A percentile compares a stretch with the other conserved stretches of the same genome.
These are phyloP conservation scores for Pogonocichla stellata DNA, from an alignment of 2,113 vertebrate species.

Conservation along the genomic window DNA sequence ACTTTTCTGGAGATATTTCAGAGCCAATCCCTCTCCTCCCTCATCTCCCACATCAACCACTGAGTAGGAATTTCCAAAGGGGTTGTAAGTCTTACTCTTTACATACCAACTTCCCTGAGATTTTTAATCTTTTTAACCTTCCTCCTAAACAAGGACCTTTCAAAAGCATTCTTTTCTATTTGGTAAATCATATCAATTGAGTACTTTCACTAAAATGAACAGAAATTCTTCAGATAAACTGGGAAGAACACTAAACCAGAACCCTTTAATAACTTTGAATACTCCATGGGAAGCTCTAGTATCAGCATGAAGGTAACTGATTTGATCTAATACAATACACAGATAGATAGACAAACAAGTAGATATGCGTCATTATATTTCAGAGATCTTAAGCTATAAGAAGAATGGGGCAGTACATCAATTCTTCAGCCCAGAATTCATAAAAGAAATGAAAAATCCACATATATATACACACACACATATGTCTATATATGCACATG, in stretches of 20 bases:
- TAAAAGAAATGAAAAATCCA: background rate
- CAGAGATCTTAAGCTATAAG: background rate
- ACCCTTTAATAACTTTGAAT: background rate
- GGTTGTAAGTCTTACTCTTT: background rate
- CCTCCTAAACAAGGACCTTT: background rate
- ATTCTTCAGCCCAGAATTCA: background rate
- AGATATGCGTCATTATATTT: background rate
- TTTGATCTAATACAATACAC: background rate
- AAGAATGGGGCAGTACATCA: background rate
- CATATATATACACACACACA: background rate
- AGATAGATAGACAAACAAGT: background rate
- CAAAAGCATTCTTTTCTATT: background rate
- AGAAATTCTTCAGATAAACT: background rate
- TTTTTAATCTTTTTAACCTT: background rate
- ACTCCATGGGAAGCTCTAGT: background rate
- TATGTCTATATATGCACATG: background rate
- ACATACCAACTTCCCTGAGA: background rate
- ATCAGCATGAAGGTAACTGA: background rate
- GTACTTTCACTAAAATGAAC: background rate
- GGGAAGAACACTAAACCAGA: background rate
- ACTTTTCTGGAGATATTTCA: background rate
- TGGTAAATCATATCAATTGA: background rate
- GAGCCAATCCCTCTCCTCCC: background rate
- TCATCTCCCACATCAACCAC: background rate
- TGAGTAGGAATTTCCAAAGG: background rate